A percentile compares a stretch with the other conserved stretches of the same genome.
phyloP scores from a whole-genome alignment of 1,140 invertebrate genomes.

The Helicorthomorpha holstii region DNA sequence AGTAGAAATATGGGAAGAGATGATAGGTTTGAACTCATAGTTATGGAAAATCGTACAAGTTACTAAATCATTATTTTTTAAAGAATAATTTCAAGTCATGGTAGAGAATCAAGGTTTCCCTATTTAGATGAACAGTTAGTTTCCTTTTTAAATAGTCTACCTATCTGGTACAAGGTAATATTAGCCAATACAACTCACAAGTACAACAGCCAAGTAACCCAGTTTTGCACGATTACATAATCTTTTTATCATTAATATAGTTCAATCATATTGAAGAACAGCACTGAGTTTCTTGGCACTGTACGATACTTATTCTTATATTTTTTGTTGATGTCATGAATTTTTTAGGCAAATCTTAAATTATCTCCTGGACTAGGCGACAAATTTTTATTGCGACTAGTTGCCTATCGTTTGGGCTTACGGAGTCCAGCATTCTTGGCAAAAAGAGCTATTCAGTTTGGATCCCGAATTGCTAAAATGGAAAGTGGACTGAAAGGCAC shows the following conservation, averaged over 20 bases:
- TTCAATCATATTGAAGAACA: neutral
- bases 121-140: constrained; percentile 86
- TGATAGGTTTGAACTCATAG: constrained; percentile 56
- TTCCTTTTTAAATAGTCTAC: constrained; percentile 45
- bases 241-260: neutral
- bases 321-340: neutral
- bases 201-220: no score
- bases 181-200: constrained; percentile 9
- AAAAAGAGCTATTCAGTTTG: constrained; percentile 93
- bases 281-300: no score
- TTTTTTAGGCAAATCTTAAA: constrained; percentile 21
- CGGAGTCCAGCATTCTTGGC: constrained; percentile 45
- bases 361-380: constrained; percentile 66
- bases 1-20: constrained; percentile 83
- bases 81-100: constrained; percentile 33
- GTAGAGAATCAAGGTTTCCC: constrained; percentile 51
- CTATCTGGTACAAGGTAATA: constrained; percentile 55
- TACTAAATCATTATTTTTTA: no score
- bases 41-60: constrained; percentile 18
- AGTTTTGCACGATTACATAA: constrained; percentile 6
- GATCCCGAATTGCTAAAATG: constrained; percentile 79
- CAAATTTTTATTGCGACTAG: constrained; percentile 71
- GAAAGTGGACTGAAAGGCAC: constrained; percentile 58
- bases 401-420: constrained; percentile 53
- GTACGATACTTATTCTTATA: no score